These are phyloP conservation scores for Lathamus discolor DNA, from an alignment of 2,113 vertebrate species.

Conservation along the genomic window DNA sequence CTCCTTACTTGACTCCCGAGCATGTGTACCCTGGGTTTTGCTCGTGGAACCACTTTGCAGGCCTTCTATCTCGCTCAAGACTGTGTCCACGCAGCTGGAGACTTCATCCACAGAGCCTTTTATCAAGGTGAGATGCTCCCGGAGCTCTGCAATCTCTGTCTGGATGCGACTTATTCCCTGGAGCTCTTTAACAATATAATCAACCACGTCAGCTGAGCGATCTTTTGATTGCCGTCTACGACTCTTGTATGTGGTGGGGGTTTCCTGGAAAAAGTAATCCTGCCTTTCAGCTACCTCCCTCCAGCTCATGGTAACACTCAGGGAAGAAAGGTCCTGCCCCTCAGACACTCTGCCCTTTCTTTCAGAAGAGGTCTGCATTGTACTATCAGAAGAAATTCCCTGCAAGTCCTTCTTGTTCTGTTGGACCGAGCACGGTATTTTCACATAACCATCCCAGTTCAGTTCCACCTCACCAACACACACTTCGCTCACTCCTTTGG, in stretches of 20 bases:
- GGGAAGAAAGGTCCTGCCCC: constrained; percentile 59
- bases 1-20: constrained; percentile 36
- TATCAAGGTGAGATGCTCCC: constrained; percentile 89
- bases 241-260: background rate
- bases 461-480: constrained; percentile 68
- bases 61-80: constrained; percentile 91
- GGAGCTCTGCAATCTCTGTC: constrained; percentile 93
- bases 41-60: constrained; percentile 75
- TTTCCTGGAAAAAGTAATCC: constrained; percentile 23
- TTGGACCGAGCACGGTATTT: constrained; percentile 64
- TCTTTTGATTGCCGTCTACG: constrained; percentile 45
- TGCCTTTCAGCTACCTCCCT: constrained; percentile 63
- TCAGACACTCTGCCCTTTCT: constrained; percentile 12
- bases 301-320: constrained; percentile 64
- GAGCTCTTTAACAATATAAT: constrained; percentile 93
- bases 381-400: background rate
- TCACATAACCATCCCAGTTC: constrained; percentile 73
- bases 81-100: constrained; percentile 91
- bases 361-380: background rate
- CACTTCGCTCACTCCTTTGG: constrained; percentile 26
- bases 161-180: constrained; percentile 96
- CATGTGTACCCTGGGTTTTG: constrained; percentile 15
- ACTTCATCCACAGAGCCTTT: constrained; percentile 95
- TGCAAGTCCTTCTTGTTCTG: constrained; percentile 42
- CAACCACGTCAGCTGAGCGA: constrained; percentile 80